Conservation (phyloP, 2,888 invertebrate species). For the Apoderus coryli region DNA sequence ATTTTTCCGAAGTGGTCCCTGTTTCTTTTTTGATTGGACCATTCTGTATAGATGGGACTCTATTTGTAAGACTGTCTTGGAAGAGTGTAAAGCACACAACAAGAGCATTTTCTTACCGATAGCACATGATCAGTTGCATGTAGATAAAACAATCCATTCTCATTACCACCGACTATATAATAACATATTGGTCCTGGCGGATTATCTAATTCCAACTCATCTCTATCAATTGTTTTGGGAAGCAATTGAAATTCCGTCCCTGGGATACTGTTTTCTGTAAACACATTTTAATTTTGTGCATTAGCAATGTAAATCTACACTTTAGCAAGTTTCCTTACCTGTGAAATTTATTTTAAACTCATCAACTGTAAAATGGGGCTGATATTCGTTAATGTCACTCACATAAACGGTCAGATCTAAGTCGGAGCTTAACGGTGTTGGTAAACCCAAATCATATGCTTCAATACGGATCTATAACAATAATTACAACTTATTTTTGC, state of each 20-base stretch:
- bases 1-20: too few species aligned
- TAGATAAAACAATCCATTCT: slow-evolving; percentile 52
- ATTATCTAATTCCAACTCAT: slow-evolving; percentile 66
- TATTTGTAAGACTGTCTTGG: not conserved
- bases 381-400: slow-evolving; percentile 77
- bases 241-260: slow-evolving; percentile 52
- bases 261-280: slow-evolving; percentile 41
- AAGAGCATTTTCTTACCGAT: slow-evolving; percentile 35
- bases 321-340: slow-evolving; percentile 27
- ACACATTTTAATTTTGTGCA: slow-evolving; percentile 4
- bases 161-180: slow-evolving; percentile 77
- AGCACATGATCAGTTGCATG: slow-evolving; percentile 58
- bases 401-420: slow-evolving; percentile 78
- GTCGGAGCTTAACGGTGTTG: slow-evolving; percentile 76
- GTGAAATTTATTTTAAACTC: slow-evolving; percentile 60
- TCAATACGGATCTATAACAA: slow-evolving; percentile 64
- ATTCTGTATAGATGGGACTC: too few species aligned
- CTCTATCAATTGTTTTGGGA: slow-evolving; percentile 72
- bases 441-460: slow-evolving; percentile 77
- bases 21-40: too few species aligned
- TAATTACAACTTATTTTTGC: slow-evolving; percentile 4
- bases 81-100: not conserved
- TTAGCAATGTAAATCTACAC: not conserved
- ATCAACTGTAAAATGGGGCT: slow-evolving; percentile 69
- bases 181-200: slow-evolving; percentile 80